phyloP scores from a whole-genome alignment of 2,797 vertebrate species.

The Sardinella longiceps region DNA sequence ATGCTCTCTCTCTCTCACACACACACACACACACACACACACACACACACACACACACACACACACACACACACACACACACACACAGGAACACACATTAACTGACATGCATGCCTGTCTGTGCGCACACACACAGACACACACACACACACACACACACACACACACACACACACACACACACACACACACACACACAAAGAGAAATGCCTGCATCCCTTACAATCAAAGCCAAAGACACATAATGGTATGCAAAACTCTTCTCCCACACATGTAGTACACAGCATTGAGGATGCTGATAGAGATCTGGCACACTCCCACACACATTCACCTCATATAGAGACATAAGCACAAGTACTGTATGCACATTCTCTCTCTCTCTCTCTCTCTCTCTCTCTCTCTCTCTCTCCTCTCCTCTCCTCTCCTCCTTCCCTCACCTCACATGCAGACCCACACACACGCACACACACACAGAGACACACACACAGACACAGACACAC shows the following conservation, averaged over 20 bases:
- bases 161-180: not conserved
- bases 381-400: no score
- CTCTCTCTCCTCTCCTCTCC: no score
- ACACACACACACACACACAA: not conserved
- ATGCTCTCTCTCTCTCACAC: not conserved
- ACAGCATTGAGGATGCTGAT: not conserved
- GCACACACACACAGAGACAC: not conserved
- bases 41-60: not conserved
- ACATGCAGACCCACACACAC: not conserved
- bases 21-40: not conserved
- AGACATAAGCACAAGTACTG: not conserved
- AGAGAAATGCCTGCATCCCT: not conserved
- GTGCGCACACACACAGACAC: slow-evolving; percentile 4
- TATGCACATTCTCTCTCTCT: not conserved
- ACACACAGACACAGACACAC: not conserved
- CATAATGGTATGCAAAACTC: not conserved
- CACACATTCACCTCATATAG: not conserved
- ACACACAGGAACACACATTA: not conserved
- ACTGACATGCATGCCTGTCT: no score
- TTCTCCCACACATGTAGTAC: not conserved
- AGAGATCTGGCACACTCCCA: not conserved
- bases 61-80: not conserved
- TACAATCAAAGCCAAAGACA: not conserved
- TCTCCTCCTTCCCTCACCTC: no score
- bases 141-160: not conserved